A percentile compares a stretch with the other conserved stretches of the same genome.
phyloP scores from a whole-genome alignment of 2,888 invertebrate species.

The Drosophila stalkeri region DNA sequence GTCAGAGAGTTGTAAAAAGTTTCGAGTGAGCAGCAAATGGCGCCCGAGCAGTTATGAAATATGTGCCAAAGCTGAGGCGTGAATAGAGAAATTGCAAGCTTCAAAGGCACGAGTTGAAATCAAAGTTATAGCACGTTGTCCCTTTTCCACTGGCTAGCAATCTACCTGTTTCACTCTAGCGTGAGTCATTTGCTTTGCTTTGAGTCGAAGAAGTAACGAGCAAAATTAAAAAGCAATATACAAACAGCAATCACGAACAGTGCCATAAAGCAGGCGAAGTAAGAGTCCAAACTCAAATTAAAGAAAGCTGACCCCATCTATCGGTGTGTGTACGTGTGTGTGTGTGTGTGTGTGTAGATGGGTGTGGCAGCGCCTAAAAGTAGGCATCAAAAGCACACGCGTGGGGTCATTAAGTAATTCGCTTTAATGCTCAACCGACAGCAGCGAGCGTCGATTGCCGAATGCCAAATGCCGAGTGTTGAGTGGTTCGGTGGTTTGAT shows the following conservation, averaged over 20 bases:
- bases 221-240: constrained; percentile 79
- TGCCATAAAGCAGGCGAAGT: constrained; percentile 17
- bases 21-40: constrained; percentile 39
- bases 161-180: not conserved
- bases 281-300: constrained; percentile 60
- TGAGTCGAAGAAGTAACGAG: constrained; percentile 63
- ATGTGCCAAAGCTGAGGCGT: constrained; percentile 56
- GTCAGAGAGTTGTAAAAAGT: constrained; percentile 63
- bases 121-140: constrained; percentile 20
- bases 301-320: constrained; percentile 51
- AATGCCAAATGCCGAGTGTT: constrained; percentile 3
- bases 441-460: not conserved
- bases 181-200: constrained; percentile 1
- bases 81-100: constrained; percentile 52
- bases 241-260: constrained; percentile 76
- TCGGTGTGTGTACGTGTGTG: constrained; percentile 3
- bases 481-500: constrained; percentile 27
- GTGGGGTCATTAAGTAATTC: constrained; percentile 79
- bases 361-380: constrained; percentile 59
- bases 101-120: constrained; percentile 18
- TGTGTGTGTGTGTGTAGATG: constrained; percentile 17
- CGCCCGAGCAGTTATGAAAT: constrained; percentile 66
- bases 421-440: constrained; percentile 64
- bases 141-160: not conserved
- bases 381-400: constrained; percentile 77